Percentiles rank a stretch among this genome's conserved stretches.
phyloP scores from a whole-genome alignment of 2,888 invertebrate genomes.

The Amphipyra berbera region DNA sequence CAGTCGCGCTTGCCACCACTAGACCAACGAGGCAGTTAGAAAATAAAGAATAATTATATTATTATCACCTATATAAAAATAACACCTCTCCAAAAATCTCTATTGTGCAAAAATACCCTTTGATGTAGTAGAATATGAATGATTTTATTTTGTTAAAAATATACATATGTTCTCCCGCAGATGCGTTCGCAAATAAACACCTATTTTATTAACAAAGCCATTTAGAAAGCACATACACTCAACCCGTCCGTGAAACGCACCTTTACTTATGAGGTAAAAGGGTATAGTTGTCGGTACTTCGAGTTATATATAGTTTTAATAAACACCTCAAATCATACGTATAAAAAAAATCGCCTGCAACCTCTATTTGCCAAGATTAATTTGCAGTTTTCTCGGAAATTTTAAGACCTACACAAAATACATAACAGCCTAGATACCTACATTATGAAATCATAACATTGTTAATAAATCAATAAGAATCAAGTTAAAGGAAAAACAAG shows the following conservation, averaged over 20 bases:
- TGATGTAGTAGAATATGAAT: slow-evolving; percentile 34
- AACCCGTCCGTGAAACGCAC: slow-evolving; percentile 77
- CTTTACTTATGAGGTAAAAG: slow-evolving; percentile 73
- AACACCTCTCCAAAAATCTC: slow-evolving; percentile 10
- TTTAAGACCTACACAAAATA: too few species aligned
- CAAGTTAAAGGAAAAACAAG: too few species aligned
- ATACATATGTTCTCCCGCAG: slow-evolving; percentile 70
- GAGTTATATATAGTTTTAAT: neutral
- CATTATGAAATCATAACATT: too few species aligned
- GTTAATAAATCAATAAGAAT: too few species aligned
- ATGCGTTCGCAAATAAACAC: slow-evolving; percentile 82
- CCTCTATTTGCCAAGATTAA: too few species aligned
- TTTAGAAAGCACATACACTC: slow-evolving; percentile 63
- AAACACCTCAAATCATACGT: too few species aligned
- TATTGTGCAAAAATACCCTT: slow-evolving; percentile 43
- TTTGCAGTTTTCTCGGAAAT: too few species aligned
- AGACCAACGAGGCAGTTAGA: too few species aligned
- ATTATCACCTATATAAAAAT: slow-evolving; percentile 32
- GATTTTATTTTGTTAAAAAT: slow-evolving; percentile 43
- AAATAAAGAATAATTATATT: too few species aligned
- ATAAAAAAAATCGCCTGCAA: too few species aligned
- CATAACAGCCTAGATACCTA: too few species aligned
- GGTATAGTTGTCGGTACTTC: slow-evolving; percentile 13
- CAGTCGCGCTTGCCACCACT: too few species aligned
- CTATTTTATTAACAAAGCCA: slow-evolving; percentile 64